Evolutionary conservation across 2,113 vertebrate species (phyloP).

Genomic region (Agelaius tricolor): DNA sequence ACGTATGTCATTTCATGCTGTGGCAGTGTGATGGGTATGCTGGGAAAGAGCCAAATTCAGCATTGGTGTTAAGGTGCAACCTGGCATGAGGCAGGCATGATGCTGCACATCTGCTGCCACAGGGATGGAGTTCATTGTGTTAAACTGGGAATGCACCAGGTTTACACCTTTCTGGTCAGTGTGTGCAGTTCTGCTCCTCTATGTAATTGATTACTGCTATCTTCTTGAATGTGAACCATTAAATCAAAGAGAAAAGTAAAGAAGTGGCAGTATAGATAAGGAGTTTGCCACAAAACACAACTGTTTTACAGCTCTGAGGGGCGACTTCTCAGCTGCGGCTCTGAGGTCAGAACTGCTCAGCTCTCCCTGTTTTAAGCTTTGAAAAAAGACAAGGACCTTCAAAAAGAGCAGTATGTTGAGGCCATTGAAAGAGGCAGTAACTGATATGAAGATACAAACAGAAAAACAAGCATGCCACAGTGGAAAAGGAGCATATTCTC

Average conservation of each 20-base stretch:
- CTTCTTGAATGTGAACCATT: background rate
- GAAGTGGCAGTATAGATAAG: background rate
- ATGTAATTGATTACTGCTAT: background rate
- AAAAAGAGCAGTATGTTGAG: background rate
- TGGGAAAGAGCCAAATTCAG: background rate
- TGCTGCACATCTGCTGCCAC: background rate
- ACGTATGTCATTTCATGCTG: background rate
- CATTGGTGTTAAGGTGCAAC: background rate
- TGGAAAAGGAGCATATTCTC: background rate
- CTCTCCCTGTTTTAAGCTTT: background rate
- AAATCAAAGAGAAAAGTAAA: background rate
- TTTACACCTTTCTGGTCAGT: background rate
- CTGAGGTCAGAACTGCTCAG: background rate
- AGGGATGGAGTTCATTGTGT: background rate
- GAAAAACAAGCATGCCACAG: background rate
- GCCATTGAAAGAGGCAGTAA: background rate
- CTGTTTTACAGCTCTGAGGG: background rate
- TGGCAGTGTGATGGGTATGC: background rate
- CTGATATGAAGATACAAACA: background rate
- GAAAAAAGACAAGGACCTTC: background rate
- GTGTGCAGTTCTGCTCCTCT: background rate
- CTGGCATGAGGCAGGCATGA: background rate
- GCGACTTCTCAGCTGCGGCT: background rate
- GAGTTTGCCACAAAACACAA: background rate
- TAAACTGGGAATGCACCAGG: background rate